Conservation (phyloP, 2,888 invertebrate genomes). For the Ennomos fuscantarius region DNA sequence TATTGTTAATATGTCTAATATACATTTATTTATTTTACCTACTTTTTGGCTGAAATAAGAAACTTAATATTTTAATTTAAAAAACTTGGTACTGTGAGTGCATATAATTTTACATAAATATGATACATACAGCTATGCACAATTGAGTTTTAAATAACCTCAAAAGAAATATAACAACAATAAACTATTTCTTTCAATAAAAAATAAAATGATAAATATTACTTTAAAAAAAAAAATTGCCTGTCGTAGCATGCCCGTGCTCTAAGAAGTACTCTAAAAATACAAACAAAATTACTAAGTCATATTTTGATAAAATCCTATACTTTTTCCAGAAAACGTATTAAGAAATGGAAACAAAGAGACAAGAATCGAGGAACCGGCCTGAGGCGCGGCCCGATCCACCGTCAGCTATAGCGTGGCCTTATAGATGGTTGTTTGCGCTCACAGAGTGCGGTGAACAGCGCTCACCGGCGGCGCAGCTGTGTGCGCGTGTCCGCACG, state of each 20-base stretch:
- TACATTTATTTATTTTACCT: too few species aligned
- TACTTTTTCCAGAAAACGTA: slow-evolving; percentile 30
- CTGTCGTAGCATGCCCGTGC: slow-evolving; percentile 8
- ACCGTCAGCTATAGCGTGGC: slow-evolving; percentile 85
- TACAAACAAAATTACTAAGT: slow-evolving; percentile 1
- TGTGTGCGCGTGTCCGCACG: slow-evolving; percentile 71
- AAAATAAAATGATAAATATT: too few species aligned
- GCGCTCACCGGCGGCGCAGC: slow-evolving; percentile 79
- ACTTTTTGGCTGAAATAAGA: too few species aligned
- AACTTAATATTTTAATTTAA: too few species aligned
- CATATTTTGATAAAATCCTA: slow-evolving; percentile 14
- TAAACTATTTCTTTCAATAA: background rate
- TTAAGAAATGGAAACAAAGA: slow-evolving; percentile 51
- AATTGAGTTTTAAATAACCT: too few species aligned
- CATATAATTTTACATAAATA: too few species aligned
- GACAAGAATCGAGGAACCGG: slow-evolving; percentile 59
- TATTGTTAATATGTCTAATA: too few species aligned
- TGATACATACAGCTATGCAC: too few species aligned
- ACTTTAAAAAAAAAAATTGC: too few species aligned
- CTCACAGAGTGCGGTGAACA: slow-evolving; percentile 86
- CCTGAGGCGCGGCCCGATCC: slow-evolving; percentile 74
- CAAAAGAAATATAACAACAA: background rate
- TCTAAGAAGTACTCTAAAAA: slow-evolving; percentile 1
- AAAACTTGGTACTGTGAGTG: too few species aligned
- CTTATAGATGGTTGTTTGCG: slow-evolving; percentile 86